These are phyloP conservation scores for Therioaphis trifolii DNA, from an alignment of 2,888 invertebrate species.

Conservation along the genomic window DNA sequence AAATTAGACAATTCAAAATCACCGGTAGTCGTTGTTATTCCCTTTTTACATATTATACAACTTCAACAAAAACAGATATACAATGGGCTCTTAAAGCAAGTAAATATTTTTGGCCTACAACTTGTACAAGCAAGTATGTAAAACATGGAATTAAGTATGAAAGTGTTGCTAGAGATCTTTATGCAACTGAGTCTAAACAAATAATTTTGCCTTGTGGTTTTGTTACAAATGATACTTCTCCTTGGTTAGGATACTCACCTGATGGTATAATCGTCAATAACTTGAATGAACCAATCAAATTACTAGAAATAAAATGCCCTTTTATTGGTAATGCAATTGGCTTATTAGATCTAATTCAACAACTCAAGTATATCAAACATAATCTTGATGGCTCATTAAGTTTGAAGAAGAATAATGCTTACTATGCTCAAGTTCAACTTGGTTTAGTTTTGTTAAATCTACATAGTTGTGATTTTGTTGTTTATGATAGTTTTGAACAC, in stretches of 20 bases:
- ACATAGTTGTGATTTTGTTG: not conserved
- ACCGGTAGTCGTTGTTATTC: conserved; percentile 7
- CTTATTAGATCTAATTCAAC: not conserved
- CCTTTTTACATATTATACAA: not conserved
- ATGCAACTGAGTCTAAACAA: not conserved
- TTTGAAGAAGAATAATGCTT: not conserved
- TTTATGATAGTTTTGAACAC: not conserved
- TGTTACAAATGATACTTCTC: not conserved
- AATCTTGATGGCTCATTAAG: not conserved
- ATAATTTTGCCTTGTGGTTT: not conserved
- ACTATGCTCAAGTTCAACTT: too few species aligned
- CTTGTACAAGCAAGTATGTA: conserved; percentile 28
- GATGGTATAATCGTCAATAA: conserved; percentile 1
- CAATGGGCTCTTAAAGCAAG: conserved; percentile 23
- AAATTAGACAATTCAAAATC: not conserved
- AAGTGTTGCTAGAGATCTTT: conserved; percentile 24
- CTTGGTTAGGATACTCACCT: conserved; percentile 4
- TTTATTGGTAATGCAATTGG: not conserved
- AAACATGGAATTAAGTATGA: conserved; percentile 29
- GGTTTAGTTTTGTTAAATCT: conserved; percentile 33
- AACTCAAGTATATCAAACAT: not conserved
- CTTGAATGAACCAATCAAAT: not conserved
- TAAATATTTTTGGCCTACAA: conserved; percentile 43
- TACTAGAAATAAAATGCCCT: conserved; percentile 10
- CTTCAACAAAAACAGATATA: not conserved